phyloP scores from a whole-genome alignment of 2,888 invertebrate species.

The Drosophila niveifrons region DNA sequence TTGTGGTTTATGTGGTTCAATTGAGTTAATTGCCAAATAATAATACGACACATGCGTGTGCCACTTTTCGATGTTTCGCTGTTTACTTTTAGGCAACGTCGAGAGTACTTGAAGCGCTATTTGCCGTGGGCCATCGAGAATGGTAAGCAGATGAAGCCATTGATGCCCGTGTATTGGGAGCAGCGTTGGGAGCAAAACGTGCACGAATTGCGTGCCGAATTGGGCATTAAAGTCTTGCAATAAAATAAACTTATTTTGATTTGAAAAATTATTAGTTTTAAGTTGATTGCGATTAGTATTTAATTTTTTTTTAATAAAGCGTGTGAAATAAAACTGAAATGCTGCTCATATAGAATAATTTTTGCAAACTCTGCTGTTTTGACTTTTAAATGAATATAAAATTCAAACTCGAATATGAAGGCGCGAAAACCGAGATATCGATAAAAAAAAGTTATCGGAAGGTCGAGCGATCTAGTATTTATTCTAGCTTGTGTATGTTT shows the following conservation, averaged over 20 bases:
- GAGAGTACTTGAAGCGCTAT: conserved; percentile 91
- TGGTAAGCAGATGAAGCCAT: conserved; percentile 90
- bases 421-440: conserved; percentile 21
- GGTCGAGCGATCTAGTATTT: neutral
- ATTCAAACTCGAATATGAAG: neutral
- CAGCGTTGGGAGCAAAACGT: conserved; percentile 96
- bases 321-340: no score
- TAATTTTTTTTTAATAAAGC: no score
- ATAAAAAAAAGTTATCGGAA: neutral
- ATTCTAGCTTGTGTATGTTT: no score
- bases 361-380: no score
- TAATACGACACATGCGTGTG: conserved; percentile 9
- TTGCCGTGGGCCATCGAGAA: conserved; percentile 95
- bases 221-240: conserved; percentile 89
- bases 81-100: conserved; percentile 87
- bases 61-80: conserved; percentile 3
- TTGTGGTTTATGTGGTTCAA: neutral
- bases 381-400: no score
- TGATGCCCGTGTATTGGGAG: conserved; percentile 96
- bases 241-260: conserved; percentile 44
- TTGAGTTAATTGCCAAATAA: conserved; percentile 31
- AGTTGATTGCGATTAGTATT: conserved; percentile 9
- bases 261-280: neutral
- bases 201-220: conserved; percentile 91
- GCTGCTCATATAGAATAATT: no score